Evolutionary conservation across 2,888 invertebrate species (phyloP).

Genomic region (Spodoptera picta): DNA sequence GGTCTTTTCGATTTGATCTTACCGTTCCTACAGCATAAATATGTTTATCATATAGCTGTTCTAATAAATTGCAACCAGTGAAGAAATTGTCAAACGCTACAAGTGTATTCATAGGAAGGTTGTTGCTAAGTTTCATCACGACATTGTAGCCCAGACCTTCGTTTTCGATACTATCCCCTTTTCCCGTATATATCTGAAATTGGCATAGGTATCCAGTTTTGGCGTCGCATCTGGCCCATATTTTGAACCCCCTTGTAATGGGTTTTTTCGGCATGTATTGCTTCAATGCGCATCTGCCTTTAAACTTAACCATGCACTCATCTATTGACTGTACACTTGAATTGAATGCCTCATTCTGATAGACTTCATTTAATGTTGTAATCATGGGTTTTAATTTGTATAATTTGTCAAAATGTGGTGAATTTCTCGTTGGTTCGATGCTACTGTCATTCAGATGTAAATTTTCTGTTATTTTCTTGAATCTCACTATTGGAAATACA

Average conservation of each 20-base stretch:
- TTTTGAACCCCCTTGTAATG: constrained; percentile 47
- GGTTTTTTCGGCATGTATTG: constrained; percentile 47
- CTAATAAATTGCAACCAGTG: constrained; percentile 44
- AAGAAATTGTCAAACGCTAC: constrained; percentile 54
- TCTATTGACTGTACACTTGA: constrained; percentile 51
- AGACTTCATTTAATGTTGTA: constrained; percentile 49
- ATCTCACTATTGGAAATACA: constrained; percentile 55
- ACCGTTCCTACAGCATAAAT: constrained; percentile 57
- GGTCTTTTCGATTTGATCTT: constrained; percentile 49
- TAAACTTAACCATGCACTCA: constrained; percentile 61
- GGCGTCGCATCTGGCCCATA: constrained; percentile 53
- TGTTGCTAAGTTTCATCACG: constrained; percentile 35
- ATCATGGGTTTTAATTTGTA: constrained; percentile 53
- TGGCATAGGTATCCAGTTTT: constrained; percentile 23
- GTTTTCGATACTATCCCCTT: constrained; percentile 11
- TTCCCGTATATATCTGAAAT: too few species aligned
- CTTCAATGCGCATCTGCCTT: constrained; percentile 50
- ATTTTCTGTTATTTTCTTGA: constrained; percentile 59
- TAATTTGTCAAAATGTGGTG: constrained; percentile 53
- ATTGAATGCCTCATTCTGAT: constrained; percentile 39
- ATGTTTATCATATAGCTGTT: constrained; percentile 40
- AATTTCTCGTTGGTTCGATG: constrained; percentile 48
- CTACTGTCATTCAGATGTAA: constrained; percentile 54
- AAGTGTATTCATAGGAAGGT: constrained; percentile 44
- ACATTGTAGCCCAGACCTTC: constrained; percentile 22